Conservation (phyloP, 2,888 invertebrate species). For the Marronus borbonicus region DNA sequence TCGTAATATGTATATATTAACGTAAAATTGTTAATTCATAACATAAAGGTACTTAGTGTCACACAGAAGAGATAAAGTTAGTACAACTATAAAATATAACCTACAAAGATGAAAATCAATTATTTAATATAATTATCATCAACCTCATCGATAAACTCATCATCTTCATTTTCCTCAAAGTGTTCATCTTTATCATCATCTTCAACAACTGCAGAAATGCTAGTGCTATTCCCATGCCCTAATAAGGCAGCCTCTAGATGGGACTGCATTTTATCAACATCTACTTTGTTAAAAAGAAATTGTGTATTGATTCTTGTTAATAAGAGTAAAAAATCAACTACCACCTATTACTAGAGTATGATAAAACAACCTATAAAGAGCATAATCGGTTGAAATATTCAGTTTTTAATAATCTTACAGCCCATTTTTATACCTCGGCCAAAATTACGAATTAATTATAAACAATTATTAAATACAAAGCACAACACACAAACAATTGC, state of each 20-base stretch:
- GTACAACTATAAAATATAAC: conserved; percentile 19
- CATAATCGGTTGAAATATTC: conserved; percentile 16
- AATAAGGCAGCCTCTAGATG: conserved; percentile 70
- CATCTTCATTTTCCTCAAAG: conserved; percentile 73
- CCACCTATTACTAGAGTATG: conserved; percentile 41
- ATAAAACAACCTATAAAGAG: conserved; percentile 45
- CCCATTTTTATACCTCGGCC: conserved; percentile 28
- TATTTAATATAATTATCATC: conserved; percentile 36
- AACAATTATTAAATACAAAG: conserved; percentile 9
- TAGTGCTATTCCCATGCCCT: conserved; percentile 67
- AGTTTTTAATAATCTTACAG: conserved; percentile 5
- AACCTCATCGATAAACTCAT: conserved; percentile 75
- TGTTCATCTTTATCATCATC: conserved; percentile 72
- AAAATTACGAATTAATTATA: conserved; percentile 15
- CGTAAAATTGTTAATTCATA: neutral
- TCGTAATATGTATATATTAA: neutral
- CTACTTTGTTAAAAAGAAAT: conserved; percentile 44
- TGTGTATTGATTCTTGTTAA: conserved; percentile 39
- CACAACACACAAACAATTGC: conserved; percentile 29
- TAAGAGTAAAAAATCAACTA: conserved; percentile 28
- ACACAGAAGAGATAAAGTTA: conserved; percentile 26
- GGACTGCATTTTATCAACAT: conserved; percentile 67
- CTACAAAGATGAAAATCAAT: conserved; percentile 36
- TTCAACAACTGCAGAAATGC: conserved; percentile 61
- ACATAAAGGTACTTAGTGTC: neutral